A percentile compares a stretch with the other conserved stretches of the same genome.
Conservation (phyloP, 2,888 invertebrate species). For the Scaptomyza parva region DNA sequence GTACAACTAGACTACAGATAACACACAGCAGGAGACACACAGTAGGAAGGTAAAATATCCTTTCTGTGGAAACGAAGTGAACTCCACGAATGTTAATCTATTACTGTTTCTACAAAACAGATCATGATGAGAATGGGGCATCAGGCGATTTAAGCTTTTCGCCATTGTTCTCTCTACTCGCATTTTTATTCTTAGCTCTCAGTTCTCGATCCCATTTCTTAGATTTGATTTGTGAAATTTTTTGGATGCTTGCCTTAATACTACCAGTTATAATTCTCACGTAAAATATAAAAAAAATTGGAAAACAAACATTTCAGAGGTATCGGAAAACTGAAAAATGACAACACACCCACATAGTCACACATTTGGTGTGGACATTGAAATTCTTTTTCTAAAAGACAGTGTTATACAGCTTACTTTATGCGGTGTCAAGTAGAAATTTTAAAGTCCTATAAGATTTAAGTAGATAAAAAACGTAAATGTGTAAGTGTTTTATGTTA, state of each 20-base stretch:
- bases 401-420: too few relatives aligned
- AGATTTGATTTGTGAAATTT: constrained; percentile 3
- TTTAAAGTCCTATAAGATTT: too few relatives aligned
- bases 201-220: not conserved
- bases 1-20: constrained; percentile 70
- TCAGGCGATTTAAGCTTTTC: constrained; percentile 3
- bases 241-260: not conserved
- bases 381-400: too few relatives aligned
- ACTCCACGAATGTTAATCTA: constrained; percentile 78
- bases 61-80: constrained; percentile 75
- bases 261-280: not conserved
- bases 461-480: too few relatives aligned
- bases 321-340: not conserved
- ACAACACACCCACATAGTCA: not conserved
- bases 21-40: constrained; percentile 49
- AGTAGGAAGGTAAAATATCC: constrained; percentile 18
- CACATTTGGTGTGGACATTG: too few relatives aligned
- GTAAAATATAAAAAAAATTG: not conserved
- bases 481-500: too few relatives aligned
- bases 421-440: too few relatives aligned
- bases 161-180: constrained; percentile 1
- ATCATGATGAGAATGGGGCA: constrained; percentile 21
- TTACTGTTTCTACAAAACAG: constrained; percentile 66
- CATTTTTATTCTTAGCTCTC: not conserved
- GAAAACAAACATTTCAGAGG: not conserved